Percentiles rank a stretch among this genome's conserved stretches.
Conservation (phyloP, 1,140 invertebrate species). For the Physella acuta region DNA sequence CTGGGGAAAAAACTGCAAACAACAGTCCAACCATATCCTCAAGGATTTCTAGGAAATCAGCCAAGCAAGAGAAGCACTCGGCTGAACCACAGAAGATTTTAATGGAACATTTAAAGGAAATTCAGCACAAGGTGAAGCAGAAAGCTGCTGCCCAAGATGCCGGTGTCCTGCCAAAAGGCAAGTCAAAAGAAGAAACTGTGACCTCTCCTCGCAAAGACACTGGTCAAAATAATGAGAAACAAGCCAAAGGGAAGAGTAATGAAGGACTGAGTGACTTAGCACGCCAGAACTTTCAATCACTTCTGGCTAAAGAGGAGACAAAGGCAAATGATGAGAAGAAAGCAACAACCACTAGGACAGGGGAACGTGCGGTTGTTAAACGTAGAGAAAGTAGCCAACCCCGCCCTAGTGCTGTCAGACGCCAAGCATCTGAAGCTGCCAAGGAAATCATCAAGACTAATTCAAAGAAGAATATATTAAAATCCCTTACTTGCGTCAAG, state of each 20-base stretch:
- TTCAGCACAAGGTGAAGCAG: conserved; percentile 20
- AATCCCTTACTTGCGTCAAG: conserved; percentile 30
- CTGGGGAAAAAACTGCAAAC: too few species aligned
- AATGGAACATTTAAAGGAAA: conserved; percentile 20
- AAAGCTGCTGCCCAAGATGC: conserved; percentile 6
- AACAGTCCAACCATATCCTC: neutral
- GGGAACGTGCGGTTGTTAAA: neutral
- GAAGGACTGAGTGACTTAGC: neutral
- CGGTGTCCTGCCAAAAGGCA: neutral
- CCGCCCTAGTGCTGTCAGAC: neutral
- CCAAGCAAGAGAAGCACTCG: conserved; percentile 7
- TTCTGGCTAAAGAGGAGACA: conserved; percentile 7
- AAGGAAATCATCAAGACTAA: conserved; percentile 24
- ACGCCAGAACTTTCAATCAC: neutral
- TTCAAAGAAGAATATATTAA: conserved; percentile 20
- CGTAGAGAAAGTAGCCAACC: neutral
- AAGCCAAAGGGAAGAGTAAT: too few species aligned
- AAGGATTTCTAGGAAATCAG: neutral
- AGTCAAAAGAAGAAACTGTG: neutral
- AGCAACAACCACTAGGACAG: neutral
- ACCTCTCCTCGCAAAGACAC: neutral
- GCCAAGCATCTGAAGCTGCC: conserved; percentile 15
- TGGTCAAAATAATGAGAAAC: too few species aligned
- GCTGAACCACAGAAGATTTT: conserved; percentile 19
- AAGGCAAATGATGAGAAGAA: neutral